Conservation (phyloP, 53 echinoderm and acorn worm species). For the Astropecten irregularis region DNA sequence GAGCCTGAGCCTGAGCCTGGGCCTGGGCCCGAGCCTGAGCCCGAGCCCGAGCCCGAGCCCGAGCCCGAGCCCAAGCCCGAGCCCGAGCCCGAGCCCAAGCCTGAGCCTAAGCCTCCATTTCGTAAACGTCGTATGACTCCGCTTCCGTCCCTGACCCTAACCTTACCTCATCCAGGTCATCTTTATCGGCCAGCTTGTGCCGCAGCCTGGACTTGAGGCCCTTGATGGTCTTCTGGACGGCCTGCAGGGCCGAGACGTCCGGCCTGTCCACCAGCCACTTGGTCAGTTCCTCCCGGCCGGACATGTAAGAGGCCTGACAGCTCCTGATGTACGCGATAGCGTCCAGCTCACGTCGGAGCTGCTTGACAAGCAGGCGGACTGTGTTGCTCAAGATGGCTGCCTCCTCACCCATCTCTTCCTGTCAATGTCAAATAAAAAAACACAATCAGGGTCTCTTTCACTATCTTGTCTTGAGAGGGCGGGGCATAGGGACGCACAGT, state of each 20-base stretch:
- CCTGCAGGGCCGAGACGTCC: constrained; percentile 67
- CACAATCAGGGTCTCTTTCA: too few species aligned
- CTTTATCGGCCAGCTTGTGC: constrained; percentile 74
- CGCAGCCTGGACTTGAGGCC: constrained; percentile 65
- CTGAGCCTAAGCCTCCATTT: too few species aligned
- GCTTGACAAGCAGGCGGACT: constrained; percentile 29
- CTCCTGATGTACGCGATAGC: constrained; percentile 50
- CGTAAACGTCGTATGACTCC: background rate
- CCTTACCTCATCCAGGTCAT: constrained; percentile 89
- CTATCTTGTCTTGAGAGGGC: too few species aligned
- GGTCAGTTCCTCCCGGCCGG: constrained; percentile 35
- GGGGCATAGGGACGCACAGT: too few species aligned
- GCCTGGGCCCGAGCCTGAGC: too few species aligned
- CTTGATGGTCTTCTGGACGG: constrained; percentile 76
- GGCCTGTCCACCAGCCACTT: constrained; percentile 74
- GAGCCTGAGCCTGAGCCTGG: too few species aligned
- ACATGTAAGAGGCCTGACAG: constrained; percentile 34
- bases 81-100: too few species aligned
- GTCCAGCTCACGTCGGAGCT: constrained; percentile 34
- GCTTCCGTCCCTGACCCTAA: background rate
- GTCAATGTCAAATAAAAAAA: background rate
- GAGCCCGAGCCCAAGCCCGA: too few species aligned
- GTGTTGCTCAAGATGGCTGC: constrained; percentile 50
- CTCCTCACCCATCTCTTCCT: constrained; percentile 23
- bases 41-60: too few species aligned